These are phyloP conservation scores for Hyposoter didymator DNA, from an alignment of 2,888 invertebrate species.

Conservation along the genomic window DNA sequence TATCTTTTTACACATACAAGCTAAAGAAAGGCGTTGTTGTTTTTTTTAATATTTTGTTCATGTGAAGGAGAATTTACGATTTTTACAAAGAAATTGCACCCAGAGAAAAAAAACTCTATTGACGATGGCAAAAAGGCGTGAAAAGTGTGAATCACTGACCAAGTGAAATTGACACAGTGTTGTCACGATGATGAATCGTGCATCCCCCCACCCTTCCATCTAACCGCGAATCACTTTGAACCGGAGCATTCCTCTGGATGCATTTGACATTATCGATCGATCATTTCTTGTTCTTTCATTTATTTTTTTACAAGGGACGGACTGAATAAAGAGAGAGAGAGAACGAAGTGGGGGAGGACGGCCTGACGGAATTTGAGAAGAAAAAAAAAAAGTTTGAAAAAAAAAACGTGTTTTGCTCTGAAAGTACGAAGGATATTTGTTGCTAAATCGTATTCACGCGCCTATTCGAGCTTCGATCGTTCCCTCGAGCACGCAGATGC, in stretches of 20 bases:
- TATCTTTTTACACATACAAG: slow-evolving; percentile 40
- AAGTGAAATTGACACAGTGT: slow-evolving; percentile 28
- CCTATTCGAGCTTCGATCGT: slow-evolving; percentile 42
- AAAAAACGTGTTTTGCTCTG: slow-evolving; percentile 16
- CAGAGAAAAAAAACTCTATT: slow-evolving; percentile 54
- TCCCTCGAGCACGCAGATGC: slow-evolving; percentile 33
- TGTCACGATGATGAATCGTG: slow-evolving; percentile 40
- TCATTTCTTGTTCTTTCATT: slow-evolving; percentile 34
- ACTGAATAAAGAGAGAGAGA: slow-evolving; percentile 57
- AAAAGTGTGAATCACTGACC: slow-evolving; percentile 26
- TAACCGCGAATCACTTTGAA: slow-evolving; percentile 41
- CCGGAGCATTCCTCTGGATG: slow-evolving; percentile 67
- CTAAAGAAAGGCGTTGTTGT: slow-evolving; percentile 40
- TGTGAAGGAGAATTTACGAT: slow-evolving; percentile 28
- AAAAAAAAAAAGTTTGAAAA: slow-evolving; percentile 49
- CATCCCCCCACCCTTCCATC: slow-evolving; percentile 12
- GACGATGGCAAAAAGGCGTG: neutral
- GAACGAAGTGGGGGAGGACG: slow-evolving; percentile 56
- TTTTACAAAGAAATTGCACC: slow-evolving; percentile 59
- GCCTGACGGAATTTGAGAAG: slow-evolving; percentile 40
- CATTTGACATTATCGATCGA: slow-evolving; percentile 49
- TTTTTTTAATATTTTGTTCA: slow-evolving; percentile 4
- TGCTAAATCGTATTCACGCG: slow-evolving; percentile 40
- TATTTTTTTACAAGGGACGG: slow-evolving; percentile 39
- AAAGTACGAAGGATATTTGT: slow-evolving; percentile 12